These are phyloP conservation scores for Lethenteron reissneri DNA, from an alignment of 2,113 vertebrate species.

Conservation along the genomic window DNA sequence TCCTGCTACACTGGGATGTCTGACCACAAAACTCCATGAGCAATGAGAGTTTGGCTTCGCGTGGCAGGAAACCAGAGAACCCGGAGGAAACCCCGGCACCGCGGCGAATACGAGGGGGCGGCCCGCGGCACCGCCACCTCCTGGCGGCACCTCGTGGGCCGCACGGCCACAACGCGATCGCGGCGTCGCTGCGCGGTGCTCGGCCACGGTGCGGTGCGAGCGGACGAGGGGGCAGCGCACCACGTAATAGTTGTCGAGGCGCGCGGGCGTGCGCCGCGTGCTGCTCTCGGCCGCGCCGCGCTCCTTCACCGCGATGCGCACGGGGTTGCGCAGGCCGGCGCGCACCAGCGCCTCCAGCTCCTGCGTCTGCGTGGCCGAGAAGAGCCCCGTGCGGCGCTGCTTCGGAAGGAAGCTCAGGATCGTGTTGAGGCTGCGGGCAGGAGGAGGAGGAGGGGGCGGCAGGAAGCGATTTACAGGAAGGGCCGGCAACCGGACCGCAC, in stretches of 20 bases:
- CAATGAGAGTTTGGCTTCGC: too few relatives aligned
- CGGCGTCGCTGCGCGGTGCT: too few relatives aligned
- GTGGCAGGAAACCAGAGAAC: too few relatives aligned
- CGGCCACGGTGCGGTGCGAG: too few relatives aligned
- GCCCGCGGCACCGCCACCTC: too few relatives aligned
- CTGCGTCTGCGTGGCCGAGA: constrained; percentile 88
- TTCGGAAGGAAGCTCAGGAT: constrained; percentile 66
- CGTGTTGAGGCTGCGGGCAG: constrained; percentile 41
- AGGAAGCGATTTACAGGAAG: neutral
- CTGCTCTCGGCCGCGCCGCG: constrained; percentile 44
- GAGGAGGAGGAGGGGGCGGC: neutral
- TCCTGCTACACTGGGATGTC: too few relatives aligned
- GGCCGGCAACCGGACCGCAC: neutral
- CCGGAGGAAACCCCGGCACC: too few relatives aligned
- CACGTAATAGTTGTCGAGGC: constrained; percentile 66
- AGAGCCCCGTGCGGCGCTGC: constrained; percentile 74
- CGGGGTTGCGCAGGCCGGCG: constrained; percentile 71
- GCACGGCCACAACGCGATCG: too few relatives aligned
- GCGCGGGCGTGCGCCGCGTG: constrained; percentile 53
- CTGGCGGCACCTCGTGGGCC: too few relatives aligned
- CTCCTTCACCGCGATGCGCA: constrained; percentile 73
- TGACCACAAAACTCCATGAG: too few relatives aligned
- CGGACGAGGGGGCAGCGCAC: constrained; percentile 21
- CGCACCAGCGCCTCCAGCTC: constrained; percentile 83
- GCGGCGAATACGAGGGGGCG: too few relatives aligned